These are phyloP conservation scores for Tragelaphus buxtoni DNA, from an alignment of 2,113 vertebrate genomes.

Conservation along the genomic window DNA sequence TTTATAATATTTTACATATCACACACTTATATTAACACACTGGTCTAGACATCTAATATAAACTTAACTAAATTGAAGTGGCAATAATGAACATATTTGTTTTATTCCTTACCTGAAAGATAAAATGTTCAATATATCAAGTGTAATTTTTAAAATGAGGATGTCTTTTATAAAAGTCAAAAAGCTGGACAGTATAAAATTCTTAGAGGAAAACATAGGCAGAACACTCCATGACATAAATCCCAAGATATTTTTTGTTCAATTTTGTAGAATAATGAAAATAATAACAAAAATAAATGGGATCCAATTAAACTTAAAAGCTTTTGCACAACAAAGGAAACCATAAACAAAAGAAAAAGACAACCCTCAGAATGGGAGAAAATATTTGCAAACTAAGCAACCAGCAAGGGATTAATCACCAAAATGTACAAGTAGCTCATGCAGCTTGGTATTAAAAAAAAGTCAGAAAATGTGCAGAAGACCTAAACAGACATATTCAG, in stretches of 20 bases:
- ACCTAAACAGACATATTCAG: background rate
- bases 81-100: background rate
- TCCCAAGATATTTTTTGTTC: background rate
- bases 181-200: background rate
- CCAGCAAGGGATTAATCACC: background rate
- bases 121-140: background rate
- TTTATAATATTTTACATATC: background rate
- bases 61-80: background rate
- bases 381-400: background rate
- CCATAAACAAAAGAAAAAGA: background rate
- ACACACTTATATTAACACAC: background rate
- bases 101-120: background rate
- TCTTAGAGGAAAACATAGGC: background rate
- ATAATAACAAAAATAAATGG: background rate
- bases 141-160: background rate
- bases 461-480: background rate
- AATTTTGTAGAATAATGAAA: background rate
- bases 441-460: background rate
- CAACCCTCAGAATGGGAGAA: background rate
- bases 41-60: background rate
- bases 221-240: background rate
- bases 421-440: background rate
- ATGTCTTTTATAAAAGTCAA: background rate
- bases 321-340: background rate
- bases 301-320: background rate